Conservation (phyloP, 1,140 invertebrate genomes). For the Brachionus paranguensis region DNA sequence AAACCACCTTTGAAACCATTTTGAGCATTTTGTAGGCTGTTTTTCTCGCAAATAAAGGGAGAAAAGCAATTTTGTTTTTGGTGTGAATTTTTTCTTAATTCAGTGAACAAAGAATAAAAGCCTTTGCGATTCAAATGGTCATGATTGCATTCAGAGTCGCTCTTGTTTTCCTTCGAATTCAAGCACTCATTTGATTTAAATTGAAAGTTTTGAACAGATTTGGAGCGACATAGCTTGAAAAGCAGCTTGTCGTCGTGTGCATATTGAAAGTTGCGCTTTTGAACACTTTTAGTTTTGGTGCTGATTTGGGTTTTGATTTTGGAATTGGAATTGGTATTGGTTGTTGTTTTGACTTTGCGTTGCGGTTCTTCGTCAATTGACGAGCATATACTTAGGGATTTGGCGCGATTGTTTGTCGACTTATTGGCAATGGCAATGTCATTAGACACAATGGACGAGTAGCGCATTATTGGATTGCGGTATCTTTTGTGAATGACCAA, state of each 20-base stretch:
- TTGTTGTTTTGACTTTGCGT: not conserved
- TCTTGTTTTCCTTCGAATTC: not conserved
- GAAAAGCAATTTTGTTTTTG: not conserved
- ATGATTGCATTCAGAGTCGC: not conserved
- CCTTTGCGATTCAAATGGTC: not conserved
- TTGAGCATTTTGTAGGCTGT: not conserved
- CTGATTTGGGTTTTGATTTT: too few species aligned
- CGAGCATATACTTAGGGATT: not conserved
- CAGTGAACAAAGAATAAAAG: not conserved
- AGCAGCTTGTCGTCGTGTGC: not conserved
- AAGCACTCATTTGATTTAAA: not conserved
- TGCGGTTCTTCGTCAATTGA: not conserved
- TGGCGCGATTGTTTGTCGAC: not conserved
- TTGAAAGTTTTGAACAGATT: not conserved
- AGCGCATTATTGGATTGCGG: not conserved
- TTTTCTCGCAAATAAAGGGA: not conserved
- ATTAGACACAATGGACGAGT: not conserved
- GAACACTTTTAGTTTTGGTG: too few species aligned
- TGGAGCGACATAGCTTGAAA: not conserved
- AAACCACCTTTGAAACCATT: too few species aligned
- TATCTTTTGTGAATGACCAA: slow-evolving; percentile 52
- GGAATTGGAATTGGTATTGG: not conserved
- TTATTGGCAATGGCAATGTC: not conserved
- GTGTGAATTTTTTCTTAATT: not conserved
- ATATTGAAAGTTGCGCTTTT: too few species aligned